Base-by-base conservation (phyloP, 2,797 vertebrate genomes). In the Lagodon rhomboides region DNA sequence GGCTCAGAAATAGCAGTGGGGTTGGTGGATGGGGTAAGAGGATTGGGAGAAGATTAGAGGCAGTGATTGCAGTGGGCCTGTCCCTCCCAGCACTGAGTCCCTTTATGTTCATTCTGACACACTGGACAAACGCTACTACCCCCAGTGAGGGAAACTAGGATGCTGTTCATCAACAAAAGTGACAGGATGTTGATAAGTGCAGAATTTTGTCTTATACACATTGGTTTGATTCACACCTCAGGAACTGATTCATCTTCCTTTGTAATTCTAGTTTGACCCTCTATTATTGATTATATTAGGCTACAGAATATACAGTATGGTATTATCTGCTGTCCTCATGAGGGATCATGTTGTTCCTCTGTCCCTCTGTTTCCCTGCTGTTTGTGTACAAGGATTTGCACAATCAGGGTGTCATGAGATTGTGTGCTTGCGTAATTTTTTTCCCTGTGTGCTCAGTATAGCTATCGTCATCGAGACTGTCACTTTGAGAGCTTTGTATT, bases 11-110 rank as follows among this genome's bases (percentile, higher is more conserved):
- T 92, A 94, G 93, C 68, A 46, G 73, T 23, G 44, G 68, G 63
- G 78, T 70, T 44, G 55, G 63, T 73, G 79, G 79, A 76, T 50
- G 61, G 69, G 56, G 67, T 95, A 95, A 96, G 94, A 95, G 95
- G 95, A 96, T 95, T 96, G 86, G 78, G 83, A 89, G 77, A 87
- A 94, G 94, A 95, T 96, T 95, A 96, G 84, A 88, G 79, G 71
- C 82, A 64, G 83, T 87, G 92, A 94, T 94, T 88, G 93, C 85
- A 72, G 75, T 68, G 80, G 84, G 77, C 75, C 78, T 58, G 68
- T 84, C 76, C 61, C 46, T 75, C 72, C 63, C 58, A 54, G 60
- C 41, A 10, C 60, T 54, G 58, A 71, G 64, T 30, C 47, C 41
- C 67, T 81, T 62, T 30, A 49, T 77, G 55, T 56, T 80, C 38